A percentile compares a stretch with the other conserved stretches of the same genome.
Evolutionary conservation across 2,113 vertebrate species (phyloP).

Genomic region (Tyto alba): DNA sequence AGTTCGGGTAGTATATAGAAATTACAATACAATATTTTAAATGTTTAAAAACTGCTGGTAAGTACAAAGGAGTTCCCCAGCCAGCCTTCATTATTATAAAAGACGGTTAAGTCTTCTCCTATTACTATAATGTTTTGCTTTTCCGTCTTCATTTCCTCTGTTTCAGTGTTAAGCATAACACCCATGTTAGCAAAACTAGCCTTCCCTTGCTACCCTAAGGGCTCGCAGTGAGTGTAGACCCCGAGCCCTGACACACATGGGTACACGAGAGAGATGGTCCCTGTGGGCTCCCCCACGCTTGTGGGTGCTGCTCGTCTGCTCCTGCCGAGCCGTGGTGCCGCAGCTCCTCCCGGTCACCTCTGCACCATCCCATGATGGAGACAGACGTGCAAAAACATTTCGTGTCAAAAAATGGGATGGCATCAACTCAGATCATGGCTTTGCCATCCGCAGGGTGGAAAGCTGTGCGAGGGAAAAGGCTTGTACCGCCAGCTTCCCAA

Average conservation of each 20-base stretch:
- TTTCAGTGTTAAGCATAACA: not conserved
- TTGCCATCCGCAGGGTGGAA: not conserved
- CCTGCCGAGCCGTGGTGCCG: not conserved
- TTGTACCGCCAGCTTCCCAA: fast-evolving
- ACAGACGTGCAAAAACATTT: not conserved
- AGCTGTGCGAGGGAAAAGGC: not conserved
- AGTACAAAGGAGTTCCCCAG: not conserved
- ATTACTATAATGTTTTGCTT: not conserved
- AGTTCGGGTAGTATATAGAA: not conserved
- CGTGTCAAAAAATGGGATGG: not conserved
- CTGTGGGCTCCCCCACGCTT: not conserved
- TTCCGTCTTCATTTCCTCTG: not conserved
- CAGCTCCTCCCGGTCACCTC: not conserved
- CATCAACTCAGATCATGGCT: not conserved
- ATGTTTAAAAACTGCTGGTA: not conserved
- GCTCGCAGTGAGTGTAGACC: not conserved
- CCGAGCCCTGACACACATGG: not conserved
- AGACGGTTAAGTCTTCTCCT: not conserved
- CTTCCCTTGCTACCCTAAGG: not conserved
- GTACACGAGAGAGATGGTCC: no score
- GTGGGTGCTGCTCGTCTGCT: not conserved
- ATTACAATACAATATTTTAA: not conserved
- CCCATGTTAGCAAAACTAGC: not conserved
- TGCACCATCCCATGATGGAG: not conserved
- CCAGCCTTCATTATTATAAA: not conserved